Conservation (phyloP, 2,888 invertebrate genomes). For the Acronicta psi region DNA sequence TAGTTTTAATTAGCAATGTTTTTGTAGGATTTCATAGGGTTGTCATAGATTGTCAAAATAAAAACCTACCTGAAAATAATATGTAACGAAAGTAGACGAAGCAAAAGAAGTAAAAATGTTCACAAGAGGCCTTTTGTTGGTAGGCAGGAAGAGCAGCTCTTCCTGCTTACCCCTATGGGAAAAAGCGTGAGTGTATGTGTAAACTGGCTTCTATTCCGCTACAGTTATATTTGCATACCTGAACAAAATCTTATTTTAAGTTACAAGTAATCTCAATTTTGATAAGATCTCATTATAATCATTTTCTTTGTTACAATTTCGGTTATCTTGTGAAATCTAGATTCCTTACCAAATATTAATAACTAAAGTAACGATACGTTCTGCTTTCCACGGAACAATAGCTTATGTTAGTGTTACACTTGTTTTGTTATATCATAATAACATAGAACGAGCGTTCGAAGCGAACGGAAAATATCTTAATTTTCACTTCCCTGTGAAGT, state of each 20-base stretch:
- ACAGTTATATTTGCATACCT: too few relatives aligned
- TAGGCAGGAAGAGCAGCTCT: too few relatives aligned
- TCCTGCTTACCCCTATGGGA: too few relatives aligned
- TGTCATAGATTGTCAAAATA: constrained; percentile 26
- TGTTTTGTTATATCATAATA: constrained; percentile 59
- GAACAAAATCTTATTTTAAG: too few relatives aligned
- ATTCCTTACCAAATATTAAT: constrained; percentile 41
- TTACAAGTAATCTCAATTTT: constrained; percentile 1
- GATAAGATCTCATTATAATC: constrained; percentile 24
- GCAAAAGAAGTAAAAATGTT: too few relatives aligned
- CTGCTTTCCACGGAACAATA: constrained; percentile 73
- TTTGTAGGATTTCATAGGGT: constrained; percentile 44
- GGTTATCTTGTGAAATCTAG: constrained; percentile 44
- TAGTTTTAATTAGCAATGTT: constrained; percentile 41
- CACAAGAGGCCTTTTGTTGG: too few relatives aligned
- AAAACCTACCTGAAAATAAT: neutral
- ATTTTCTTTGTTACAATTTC: constrained; percentile 34
- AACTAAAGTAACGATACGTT: constrained; percentile 34
- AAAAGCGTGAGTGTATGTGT: too few relatives aligned
- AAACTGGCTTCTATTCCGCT: too few relatives aligned
- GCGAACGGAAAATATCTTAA: constrained; percentile 47
- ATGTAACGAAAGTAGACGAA: too few relatives aligned
- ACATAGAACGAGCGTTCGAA: constrained; percentile 16
- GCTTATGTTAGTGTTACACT: constrained; percentile 59
- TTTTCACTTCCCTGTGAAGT: constrained; percentile 55